These are phyloP conservation scores for Lacanobia oleracea DNA, from an alignment of 2,888 invertebrate species.

Conservation along the genomic window DNA sequence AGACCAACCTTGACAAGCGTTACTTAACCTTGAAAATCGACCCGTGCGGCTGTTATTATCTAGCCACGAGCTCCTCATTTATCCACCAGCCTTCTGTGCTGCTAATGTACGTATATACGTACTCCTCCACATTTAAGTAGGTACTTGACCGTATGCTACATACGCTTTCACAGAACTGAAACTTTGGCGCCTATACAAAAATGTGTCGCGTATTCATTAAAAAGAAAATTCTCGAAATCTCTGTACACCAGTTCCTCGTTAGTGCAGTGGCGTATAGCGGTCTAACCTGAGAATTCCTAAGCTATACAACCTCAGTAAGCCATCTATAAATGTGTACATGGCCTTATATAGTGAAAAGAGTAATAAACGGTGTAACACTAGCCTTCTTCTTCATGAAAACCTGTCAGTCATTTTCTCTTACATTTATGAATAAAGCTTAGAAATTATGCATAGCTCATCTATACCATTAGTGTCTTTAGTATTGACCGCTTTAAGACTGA, in stretches of 20 bases:
- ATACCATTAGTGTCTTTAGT: too few relatives aligned
- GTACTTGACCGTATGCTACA: constrained; percentile 3
- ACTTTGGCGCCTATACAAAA: constrained; percentile 24
- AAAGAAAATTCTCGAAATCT: constrained; percentile 52
- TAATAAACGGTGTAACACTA: constrained; percentile 53
- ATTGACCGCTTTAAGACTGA: too few relatives aligned
- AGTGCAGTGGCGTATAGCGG: constrained; percentile 34
- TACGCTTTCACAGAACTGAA: constrained; percentile 37
- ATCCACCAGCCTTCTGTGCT: too few relatives aligned
- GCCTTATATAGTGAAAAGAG: constrained; percentile 50
- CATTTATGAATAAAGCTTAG: constrained; percentile 42
- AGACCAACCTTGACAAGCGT: too few relatives aligned
- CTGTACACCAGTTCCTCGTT: constrained; percentile 41
- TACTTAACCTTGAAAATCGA: too few relatives aligned
- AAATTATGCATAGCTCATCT: constrained; percentile 3
- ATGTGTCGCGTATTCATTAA: constrained; percentile 39
- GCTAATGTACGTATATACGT: too few relatives aligned
- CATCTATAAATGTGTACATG: constrained; percentile 50
- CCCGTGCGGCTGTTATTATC: too few relatives aligned
- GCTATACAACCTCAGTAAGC: constrained; percentile 38
- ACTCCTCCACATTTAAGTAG: neutral
- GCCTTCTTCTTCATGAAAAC: constrained; percentile 59
- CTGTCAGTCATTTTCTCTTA: constrained; percentile 52
- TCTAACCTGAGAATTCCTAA: constrained; percentile 36
- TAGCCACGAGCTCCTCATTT: too few relatives aligned